Base-by-base conservation (phyloP, 2,113 vertebrate species). In the Machaerirhynchus nigripectus region DNA sequence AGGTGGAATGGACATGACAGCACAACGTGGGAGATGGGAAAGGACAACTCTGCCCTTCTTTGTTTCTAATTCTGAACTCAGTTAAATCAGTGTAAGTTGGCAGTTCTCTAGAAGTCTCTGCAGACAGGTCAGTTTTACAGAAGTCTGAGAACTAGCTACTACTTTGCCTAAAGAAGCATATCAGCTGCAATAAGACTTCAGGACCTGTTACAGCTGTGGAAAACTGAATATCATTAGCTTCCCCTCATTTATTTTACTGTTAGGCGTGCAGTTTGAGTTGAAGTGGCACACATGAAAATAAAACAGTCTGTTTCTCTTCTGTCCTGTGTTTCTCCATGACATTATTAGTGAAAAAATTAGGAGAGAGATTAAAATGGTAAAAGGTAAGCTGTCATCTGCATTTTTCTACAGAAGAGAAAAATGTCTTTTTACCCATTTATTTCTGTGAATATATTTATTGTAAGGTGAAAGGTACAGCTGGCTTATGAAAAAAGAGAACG, bases 221-320 rank as follows among this genome's bases (percentile, higher is more conserved):
- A 93, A 87, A 67, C 60, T 60, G 83, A 86, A 7, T 88, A 60
- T 77, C 92, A 84, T 96, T 93, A 93, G 35, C 7, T 95, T 52
- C 56, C 79, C 79, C 44, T 94, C 90, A 93, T 97, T 96, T 96
- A 74, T 93, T 93, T 96, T 94, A 89, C 63, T 78, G 44, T 63
- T 80, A 56, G 52, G 33, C 39, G 95, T 90, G 68, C 57, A 88
- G 73, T 74, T 93, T 84, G 18, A 59, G 42, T 49, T 74, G 20
- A 90, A 93, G 79, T 70, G 24, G 42, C 71, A 75, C 23, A 73
- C 30, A 46, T n/a, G 47, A 90, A 96, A 89, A 91, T 81, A 81
- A 90, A 92, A 63, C 7, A 77, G 50, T 63, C 28, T 59, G 7
- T 13, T 90, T 87, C 37, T 82, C 74, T 39, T 83, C 27, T 49